These are phyloP conservation scores for Drosophila repleta DNA, from an alignment of 1,140 invertebrate species.

Conservation along the genomic window DNA sequence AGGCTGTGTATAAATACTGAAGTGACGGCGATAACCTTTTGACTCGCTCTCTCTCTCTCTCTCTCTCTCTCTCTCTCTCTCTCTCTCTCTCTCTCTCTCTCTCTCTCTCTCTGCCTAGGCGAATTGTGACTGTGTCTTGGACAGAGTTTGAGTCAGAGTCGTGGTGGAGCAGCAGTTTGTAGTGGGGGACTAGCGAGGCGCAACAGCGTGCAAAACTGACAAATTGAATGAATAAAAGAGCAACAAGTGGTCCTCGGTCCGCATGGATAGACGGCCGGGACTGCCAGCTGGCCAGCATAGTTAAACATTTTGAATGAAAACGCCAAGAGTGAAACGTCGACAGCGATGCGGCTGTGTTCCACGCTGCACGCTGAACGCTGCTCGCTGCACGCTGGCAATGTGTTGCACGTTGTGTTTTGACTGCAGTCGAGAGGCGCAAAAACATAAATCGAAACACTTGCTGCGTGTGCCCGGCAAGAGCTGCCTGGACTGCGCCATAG, in stretches of 20 bases:
- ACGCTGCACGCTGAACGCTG: conserved; percentile 16
- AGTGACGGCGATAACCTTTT: conserved; percentile 83
- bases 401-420: conserved; percentile 45
- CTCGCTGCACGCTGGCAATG: not conserved
- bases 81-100: not conserved
- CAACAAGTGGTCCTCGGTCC: conserved; percentile 79
- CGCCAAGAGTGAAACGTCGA: conserved; percentile 51
- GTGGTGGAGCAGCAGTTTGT: conserved; percentile 26
- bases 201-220: conserved; percentile 77
- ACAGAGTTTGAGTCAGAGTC: not conserved
- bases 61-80: not conserved
- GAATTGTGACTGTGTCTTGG: conserved; percentile 27
- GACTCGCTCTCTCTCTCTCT: conserved; percentile 51
- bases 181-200: conserved; percentile 10
- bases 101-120: conserved; percentile 1
- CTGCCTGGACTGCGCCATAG: not conserved
- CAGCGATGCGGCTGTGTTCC: conserved; percentile 16
- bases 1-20: conserved; percentile 56
- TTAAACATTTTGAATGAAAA: conserved; percentile 82
- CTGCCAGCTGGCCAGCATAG: conserved; percentile 38
- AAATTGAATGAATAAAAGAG: conserved; percentile 84
- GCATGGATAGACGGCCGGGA: conserved; percentile 30
- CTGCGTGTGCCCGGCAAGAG: conserved; percentile 42
- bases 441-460: conserved; percentile 82
- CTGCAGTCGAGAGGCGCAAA: conserved; percentile 70